A percentile compares a stretch with the other conserved stretches of the same genome.
These are phyloP conservation scores for Nyctibius bracteatus DNA, from an alignment of 2,113 vertebrate genomes.

Conservation along the genomic window DNA sequence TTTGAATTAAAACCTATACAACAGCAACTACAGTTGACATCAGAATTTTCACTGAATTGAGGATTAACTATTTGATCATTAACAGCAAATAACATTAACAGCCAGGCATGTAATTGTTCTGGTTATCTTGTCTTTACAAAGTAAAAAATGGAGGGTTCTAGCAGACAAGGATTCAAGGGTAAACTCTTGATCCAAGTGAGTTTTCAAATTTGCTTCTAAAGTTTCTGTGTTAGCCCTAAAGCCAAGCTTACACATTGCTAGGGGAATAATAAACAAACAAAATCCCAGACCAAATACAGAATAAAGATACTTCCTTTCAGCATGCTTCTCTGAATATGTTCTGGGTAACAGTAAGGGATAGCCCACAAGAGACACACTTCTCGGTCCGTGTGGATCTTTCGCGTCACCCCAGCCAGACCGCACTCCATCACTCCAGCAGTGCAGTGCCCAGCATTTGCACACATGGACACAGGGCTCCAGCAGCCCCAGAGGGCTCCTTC, in stretches of 20 bases:
- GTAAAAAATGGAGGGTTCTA: neutral
- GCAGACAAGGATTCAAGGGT: neutral
- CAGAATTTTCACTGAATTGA: neutral
- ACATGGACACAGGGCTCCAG: accelerated
- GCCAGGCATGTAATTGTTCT: neutral
- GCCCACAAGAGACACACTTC: neutral
- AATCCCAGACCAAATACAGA: neutral
- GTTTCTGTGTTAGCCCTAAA: neutral
- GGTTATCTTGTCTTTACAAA: neutral
- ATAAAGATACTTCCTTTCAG: neutral
- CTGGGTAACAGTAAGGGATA: neutral
- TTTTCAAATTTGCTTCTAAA: neutral
- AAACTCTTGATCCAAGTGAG: neutral
- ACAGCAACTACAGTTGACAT: neutral
- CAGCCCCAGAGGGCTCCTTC: neutral
- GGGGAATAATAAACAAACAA: neutral
- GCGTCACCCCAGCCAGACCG: accelerated
- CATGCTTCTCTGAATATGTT: neutral
- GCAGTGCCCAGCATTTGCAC: accelerated
- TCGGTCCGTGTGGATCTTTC: neutral
- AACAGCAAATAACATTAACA: neutral
- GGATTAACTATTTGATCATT: neutral
- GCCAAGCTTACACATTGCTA: neutral
- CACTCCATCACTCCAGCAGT: neutral
- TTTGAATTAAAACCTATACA: neutral